phyloP scores from a whole-genome alignment of 2,113 vertebrate genomes.

The Synchiropus splendidus region DNA sequence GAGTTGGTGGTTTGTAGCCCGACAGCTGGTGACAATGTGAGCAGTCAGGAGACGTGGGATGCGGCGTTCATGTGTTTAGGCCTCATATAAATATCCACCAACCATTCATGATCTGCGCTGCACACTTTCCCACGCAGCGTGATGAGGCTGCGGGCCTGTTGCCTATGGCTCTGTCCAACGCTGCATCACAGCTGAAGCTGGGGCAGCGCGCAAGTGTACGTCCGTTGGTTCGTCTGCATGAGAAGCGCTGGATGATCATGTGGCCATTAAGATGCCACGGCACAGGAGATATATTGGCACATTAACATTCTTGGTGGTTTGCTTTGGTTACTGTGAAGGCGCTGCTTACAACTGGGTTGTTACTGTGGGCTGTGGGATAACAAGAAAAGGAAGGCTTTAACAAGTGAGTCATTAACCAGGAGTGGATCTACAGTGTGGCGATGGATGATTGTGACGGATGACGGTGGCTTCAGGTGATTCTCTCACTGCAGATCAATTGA shows the following conservation, averaged over 20 bases:
- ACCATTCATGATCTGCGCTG: background rate
- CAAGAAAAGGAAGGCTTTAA: background rate
- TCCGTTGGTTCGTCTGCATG: slow-evolving; percentile 5
- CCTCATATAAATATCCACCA: slow-evolving; percentile 13
- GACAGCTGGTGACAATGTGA: slow-evolving; percentile 12
- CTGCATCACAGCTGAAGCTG: too few species aligned
- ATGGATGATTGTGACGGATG: background rate
- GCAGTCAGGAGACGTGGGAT: slow-evolving; percentile 2
- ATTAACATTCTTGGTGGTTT: slow-evolving; percentile 40
- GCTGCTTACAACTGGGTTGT: slow-evolving; percentile 5
- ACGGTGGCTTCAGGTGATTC: too few species aligned
- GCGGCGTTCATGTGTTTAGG: slow-evolving; percentile 11
- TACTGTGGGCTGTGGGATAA: slow-evolving; percentile 1
- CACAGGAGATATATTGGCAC: slow-evolving; percentile 14
- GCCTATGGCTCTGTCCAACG: too few species aligned
- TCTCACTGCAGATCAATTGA: too few species aligned
- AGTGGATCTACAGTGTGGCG: background rate
- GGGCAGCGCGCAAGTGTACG: too few species aligned
- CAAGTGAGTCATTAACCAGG: background rate
- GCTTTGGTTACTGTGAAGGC: slow-evolving; percentile 24
- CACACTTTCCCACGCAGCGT: slow-evolving; percentile 16
- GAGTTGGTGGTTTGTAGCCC: slow-evolving; percentile 3
- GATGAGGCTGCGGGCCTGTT: too few species aligned
- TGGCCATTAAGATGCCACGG: slow-evolving; percentile 19
- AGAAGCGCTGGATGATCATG: slow-evolving; percentile 24